Evolutionary conservation across 1,140 invertebrate genomes (phyloP).

Genomic region (Drosophila erecta): DNA sequence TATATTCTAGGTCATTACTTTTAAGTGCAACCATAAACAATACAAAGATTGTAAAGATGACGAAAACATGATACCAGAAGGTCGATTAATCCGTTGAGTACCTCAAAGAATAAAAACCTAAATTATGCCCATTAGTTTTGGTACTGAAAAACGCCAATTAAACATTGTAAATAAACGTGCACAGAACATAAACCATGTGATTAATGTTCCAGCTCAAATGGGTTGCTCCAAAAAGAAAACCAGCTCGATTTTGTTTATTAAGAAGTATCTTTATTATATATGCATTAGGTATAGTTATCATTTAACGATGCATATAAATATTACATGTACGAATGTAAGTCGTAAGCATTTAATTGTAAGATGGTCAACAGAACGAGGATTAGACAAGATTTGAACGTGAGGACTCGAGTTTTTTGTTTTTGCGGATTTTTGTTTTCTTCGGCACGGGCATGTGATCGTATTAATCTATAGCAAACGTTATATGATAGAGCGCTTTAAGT

Average conservation of each 20-base stretch:
- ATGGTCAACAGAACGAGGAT: constrained; percentile 56
- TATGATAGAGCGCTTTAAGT: constrained; percentile 37
- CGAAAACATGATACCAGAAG: no score
- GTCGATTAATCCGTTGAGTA: no score
- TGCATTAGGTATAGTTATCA: constrained; percentile 71
- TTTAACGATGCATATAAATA: constrained; percentile 77
- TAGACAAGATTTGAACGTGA: constrained; percentile 51
- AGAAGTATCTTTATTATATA: constrained; percentile 76
- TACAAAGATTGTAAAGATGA: no score
- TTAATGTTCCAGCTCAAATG: no score
- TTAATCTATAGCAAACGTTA: constrained; percentile 50
- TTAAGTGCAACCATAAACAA: no score
- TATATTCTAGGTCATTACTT: background rate
- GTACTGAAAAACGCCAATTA: no score
- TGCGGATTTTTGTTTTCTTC: constrained; percentile 9
- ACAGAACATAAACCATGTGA: no score
- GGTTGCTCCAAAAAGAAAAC: background rate
- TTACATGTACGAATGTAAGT: constrained; percentile 76
- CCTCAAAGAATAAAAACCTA: no score
- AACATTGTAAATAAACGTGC: no score
- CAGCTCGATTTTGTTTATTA: constrained; percentile 56
- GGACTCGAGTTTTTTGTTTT: constrained; percentile 9
- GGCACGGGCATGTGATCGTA: constrained; percentile 33
- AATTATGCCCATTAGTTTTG: no score
- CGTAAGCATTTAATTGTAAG: constrained; percentile 64